Base-by-base conservation (phyloP, 2,113 vertebrate species). In the Corynorhinus townsendii region DNA sequence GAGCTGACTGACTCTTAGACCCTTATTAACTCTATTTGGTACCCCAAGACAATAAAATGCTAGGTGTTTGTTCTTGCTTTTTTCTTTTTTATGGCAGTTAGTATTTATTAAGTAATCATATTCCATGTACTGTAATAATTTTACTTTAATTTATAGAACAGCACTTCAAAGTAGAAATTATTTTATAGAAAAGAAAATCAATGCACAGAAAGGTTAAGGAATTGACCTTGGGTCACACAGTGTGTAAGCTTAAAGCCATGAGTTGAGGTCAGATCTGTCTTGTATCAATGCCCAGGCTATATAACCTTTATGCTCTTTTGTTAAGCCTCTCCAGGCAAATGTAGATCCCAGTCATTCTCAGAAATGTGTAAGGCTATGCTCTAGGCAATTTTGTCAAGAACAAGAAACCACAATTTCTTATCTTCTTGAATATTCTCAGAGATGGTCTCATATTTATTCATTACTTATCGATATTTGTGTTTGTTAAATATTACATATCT, bases 151-250 rank as follows among this genome's bases (percentile, higher is more conserved):
- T 40, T 81, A 40, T 43, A 86, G 47, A 84, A 62, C 5, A 91
- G 20, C 11, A 89, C 24, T 75, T 95, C 38, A 45, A n/a, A 77
- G 69, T 45, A 56, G 33, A 9, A 28, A 76, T 69, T 71, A 54
- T 94, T 90, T 82, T 86, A 79, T 9, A 89, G 47, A 80, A 87
- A 90, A 84, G 9, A 11, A 84, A 82, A 94, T 85, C 62, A 62
- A 73, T 49, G 20, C 35, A 86, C 5, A 77, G 52, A 66, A 47
- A 73, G 38, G 15, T 92, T 64, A 49, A 82, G 24, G n/a, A 68
- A 26, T 62, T 69, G 47, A 47, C 11, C n/a, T 84, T 43, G 26
- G 40, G 35, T 77, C 43, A 49, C 30, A 16, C 33, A 52, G 43
- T 4, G 4, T 62, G 4, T 75, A 20, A 92, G 17, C 4, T 10